Evolutionary conservation across 2,113 vertebrate species (phyloP).

Genomic region (Nibea albiflora): DNA sequence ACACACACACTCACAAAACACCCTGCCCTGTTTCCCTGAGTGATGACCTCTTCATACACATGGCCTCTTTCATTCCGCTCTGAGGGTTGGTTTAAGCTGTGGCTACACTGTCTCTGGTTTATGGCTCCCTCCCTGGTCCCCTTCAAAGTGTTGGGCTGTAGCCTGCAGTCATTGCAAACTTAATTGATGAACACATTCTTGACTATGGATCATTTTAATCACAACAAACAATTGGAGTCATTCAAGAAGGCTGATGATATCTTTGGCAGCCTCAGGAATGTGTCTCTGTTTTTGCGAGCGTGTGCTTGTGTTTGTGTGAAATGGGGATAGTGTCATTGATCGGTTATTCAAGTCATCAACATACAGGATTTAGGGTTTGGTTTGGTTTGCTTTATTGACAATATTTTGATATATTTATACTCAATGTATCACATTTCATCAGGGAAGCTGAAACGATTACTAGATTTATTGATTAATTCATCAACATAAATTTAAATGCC

Average conservation of each 20-base stretch:
- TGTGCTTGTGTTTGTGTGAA: slow-evolving; percentile 15
- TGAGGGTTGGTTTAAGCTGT: slow-evolving; percentile 65
- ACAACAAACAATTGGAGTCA: slow-evolving; percentile 67
- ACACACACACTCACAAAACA: slow-evolving; percentile 31
- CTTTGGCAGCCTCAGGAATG: slow-evolving; percentile 36
- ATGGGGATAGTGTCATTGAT: slow-evolving; percentile 2
- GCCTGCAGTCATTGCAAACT: slow-evolving; percentile 68
- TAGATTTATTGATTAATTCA: background rate
- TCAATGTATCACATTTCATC: background rate
- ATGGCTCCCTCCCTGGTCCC: slow-evolving; percentile 59
- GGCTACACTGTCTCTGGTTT: slow-evolving; percentile 59
- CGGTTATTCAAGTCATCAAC: background rate
- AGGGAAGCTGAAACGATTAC: background rate
- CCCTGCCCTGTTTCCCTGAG: slow-evolving; percentile 59
- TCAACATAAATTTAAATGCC: background rate
- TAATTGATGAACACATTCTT: slow-evolving; percentile 71
- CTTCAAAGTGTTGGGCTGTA: slow-evolving; percentile 58
- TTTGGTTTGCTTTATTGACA: slow-evolving; percentile 12
- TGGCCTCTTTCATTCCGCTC: slow-evolving; percentile 77
- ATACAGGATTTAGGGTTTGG: background rate
- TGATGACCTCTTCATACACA: slow-evolving; percentile 75
- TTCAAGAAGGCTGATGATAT: slow-evolving; percentile 42
- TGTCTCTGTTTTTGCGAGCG: slow-evolving; percentile 17
- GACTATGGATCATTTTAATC: slow-evolving; percentile 66
- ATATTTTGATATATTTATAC: background rate